Base-by-base conservation (phyloP, 2,113 vertebrate genomes). In the Poicephalus meyeri region DNA sequence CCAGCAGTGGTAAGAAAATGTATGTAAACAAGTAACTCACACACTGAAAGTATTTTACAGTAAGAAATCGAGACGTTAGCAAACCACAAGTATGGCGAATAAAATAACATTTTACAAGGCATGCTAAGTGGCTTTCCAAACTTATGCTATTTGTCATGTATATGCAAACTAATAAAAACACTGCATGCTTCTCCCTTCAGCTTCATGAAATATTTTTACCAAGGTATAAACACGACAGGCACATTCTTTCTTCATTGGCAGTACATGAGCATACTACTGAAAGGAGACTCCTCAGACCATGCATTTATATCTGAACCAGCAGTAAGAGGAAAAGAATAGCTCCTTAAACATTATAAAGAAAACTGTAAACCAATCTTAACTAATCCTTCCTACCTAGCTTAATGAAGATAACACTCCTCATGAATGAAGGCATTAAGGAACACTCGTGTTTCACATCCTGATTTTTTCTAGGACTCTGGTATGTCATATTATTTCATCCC, bases 51-150 rank as follows among this genome's bases (percentile, higher is more conserved):
- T 41, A 50, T 72, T 86, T 92, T 82, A 91, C 29, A 79, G 52
- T 23, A 85, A 81, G 16, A 86, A 88, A 95, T 13, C 29, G 33
- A 29, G 76, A 84, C 25, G 5, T 14, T 49, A 60, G 81, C 29
- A 65, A 91, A 70, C 25, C 42, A 3, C 66, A 73, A 76, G 35
- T 29, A 85, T 0, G 1, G 16, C 16, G 19, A 93, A 93, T 81
- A 89, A 91, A 95, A 79, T 31, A 86, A 52, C 29, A 50, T 94
- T 89, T 87, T 92, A 91, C 29, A 81, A 91, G 56, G 42, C 46
- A 78, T 68, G 26, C 26, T 86, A 90, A 94, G 64, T 68, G 26
- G 20, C 50, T 92, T 92, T 78, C 65, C 42, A 74, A 88, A 91
- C 84, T 29, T 56, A 18, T 12, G 8, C 52, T 84, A 28, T 91